A percentile compares a stretch with the other conserved stretches of the same genome.
These are phyloP conservation scores for Notospermus geniculatus DNA, from an alignment of 1,140 invertebrate genomes.

Conservation along the genomic window DNA sequence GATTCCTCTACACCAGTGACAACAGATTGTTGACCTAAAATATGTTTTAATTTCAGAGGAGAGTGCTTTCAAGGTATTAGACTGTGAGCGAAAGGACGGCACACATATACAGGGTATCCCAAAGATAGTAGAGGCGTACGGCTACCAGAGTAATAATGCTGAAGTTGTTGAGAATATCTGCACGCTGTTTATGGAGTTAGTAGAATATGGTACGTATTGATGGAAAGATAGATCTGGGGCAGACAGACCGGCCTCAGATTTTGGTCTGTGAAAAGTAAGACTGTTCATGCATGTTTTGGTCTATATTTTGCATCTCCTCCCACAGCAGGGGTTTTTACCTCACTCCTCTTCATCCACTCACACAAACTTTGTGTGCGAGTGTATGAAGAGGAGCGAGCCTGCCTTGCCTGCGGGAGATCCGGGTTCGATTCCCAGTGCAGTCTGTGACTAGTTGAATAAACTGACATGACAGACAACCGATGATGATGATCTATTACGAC, in stretches of 20 bases:
- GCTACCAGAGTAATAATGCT: conserved; percentile 50
- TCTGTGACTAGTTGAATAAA: too few species aligned
- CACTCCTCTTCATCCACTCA: too few species aligned
- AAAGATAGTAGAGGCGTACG: conserved; percentile 42
- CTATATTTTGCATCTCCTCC: too few species aligned
- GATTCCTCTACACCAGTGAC: neutral
- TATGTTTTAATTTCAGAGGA: conserved; percentile 41
- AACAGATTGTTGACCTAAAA: neutral
- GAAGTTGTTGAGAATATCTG: conserved; percentile 51
- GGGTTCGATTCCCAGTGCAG: too few species aligned
- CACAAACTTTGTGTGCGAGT: too few species aligned
- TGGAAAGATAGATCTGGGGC: neutral
- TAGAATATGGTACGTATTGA: conserved; percentile 44
- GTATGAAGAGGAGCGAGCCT: too few species aligned
- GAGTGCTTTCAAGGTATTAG: conserved; percentile 48
- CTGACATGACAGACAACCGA: too few species aligned
- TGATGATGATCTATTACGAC: too few species aligned
- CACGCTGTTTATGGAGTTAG: conserved; percentile 45
- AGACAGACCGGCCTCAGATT: neutral
- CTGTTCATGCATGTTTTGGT: too few species aligned
- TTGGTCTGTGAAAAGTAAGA: too few species aligned
- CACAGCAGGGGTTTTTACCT: neutral
- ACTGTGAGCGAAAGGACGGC: conserved; percentile 31
- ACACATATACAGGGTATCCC: conserved; percentile 40
- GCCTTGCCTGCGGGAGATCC: too few species aligned